Conservation (phyloP, 2,113 vertebrate species). For the Nothobranchius furzeri region DNA sequence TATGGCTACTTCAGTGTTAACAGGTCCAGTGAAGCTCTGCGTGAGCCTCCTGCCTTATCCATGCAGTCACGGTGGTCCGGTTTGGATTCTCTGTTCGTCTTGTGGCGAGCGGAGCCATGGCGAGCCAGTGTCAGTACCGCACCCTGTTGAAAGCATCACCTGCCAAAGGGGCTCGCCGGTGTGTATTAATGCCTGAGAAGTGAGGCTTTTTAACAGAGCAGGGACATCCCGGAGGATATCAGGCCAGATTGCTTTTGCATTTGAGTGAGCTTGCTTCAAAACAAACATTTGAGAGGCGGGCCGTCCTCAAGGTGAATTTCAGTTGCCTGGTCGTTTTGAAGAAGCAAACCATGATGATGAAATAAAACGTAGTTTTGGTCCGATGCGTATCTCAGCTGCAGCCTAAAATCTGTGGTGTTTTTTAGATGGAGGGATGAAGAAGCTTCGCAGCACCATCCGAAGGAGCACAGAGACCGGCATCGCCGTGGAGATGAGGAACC, state of each 20-base stretch:
- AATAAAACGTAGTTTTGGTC: neutral
- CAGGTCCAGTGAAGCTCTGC: neutral
- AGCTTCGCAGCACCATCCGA: constrained; percentile 95
- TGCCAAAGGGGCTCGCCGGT: constrained; percentile 25
- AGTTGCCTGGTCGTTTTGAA: constrained; percentile 11
- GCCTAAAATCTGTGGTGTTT: constrained; percentile 12
- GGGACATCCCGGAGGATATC: constrained; percentile 45
- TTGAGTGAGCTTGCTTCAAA: constrained; percentile 38
- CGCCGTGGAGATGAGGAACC: constrained; percentile 95
- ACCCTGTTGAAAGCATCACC: constrained; percentile 2
- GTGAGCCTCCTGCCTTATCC: no score
- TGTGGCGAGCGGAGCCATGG: no score
- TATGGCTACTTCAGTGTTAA: constrained; percentile 7
- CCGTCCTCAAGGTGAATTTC: constrained; percentile 19
- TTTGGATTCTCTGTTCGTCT: no score
- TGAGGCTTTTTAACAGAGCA: constrained; percentile 36
- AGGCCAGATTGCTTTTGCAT: constrained; percentile 22
- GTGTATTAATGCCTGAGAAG: constrained; percentile 21
- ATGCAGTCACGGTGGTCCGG: no score
- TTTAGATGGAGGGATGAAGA: constrained; percentile 92
- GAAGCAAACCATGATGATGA: neutral
- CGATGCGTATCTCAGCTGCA: neutral
- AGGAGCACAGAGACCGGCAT: constrained; percentile 98
- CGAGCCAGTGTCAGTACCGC: constrained; percentile 5
- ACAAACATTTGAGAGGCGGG: constrained; percentile 26